Percentiles rank a stretch among this genome's conserved stretches.
These are phyloP conservation scores for Paralinhomoeus sp. DNA, from an alignment of 2,888 invertebrate genomes.

Conservation along the genomic window DNA sequence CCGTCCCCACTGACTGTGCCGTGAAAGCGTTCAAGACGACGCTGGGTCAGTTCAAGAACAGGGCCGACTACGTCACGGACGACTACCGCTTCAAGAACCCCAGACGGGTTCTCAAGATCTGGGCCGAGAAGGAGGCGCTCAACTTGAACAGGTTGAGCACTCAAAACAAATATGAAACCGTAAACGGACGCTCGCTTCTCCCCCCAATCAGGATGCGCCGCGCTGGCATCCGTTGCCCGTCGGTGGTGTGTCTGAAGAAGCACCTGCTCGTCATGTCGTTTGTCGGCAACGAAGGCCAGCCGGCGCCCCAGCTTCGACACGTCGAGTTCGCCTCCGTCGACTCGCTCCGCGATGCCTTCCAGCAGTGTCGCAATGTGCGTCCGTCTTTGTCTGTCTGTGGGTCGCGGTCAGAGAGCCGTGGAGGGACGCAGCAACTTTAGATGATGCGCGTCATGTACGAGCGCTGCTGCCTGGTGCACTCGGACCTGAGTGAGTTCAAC, in stretches of 20 bases:
- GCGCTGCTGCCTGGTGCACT: slow-evolving; percentile 37
- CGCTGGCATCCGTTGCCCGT: slow-evolving; percentile 33
- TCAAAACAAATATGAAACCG: neutral
- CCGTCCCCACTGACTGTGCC: slow-evolving; percentile 32
- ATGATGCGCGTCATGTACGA: slow-evolving; percentile 33
- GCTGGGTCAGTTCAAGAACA: slow-evolving; percentile 37
- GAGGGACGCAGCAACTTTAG: slow-evolving; percentile 26
- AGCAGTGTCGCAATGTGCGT: slow-evolving; percentile 29
- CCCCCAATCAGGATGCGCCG: slow-evolving; percentile 28
- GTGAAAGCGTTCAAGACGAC: slow-evolving; percentile 40
- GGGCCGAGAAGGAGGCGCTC: slow-evolving; percentile 41
- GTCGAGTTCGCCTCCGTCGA: slow-evolving; percentile 28
- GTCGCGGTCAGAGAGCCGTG: neutral
- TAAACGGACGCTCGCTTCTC: neutral
- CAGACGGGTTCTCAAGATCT: slow-evolving; percentile 36
- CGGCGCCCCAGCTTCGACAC: slow-evolving; percentile 37
- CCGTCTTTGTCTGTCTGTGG: neutral
- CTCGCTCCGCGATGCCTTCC: slow-evolving; percentile 28
- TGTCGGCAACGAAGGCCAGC: slow-evolving; percentile 32
- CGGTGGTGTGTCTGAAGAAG: slow-evolving; percentile 34
- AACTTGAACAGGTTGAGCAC: slow-evolving; percentile 32
- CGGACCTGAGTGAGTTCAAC: slow-evolving; percentile 41
- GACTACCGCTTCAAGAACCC: slow-evolving; percentile 39
- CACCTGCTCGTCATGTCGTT: slow-evolving; percentile 39
- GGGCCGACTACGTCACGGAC: slow-evolving; percentile 36